A percentile compares a stretch with the other conserved stretches of the same genome.
phyloP scores from a whole-genome alignment of 2,888 invertebrate species.

The Lasioglossum lativentre region DNA sequence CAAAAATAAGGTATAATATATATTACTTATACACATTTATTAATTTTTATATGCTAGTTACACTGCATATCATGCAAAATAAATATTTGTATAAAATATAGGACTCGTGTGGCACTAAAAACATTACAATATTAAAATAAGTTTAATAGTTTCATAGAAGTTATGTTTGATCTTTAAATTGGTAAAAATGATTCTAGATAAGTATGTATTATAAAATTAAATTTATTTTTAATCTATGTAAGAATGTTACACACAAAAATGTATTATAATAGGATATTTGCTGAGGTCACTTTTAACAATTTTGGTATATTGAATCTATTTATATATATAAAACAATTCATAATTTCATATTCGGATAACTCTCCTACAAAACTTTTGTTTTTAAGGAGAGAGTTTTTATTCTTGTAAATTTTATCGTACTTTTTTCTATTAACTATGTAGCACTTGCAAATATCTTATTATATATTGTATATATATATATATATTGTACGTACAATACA shows the following conservation, averaged over 20 bases:
- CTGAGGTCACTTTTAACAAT: constrained; percentile 1
- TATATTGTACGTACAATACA: constrained; percentile 19
- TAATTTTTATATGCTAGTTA: constrained; percentile 9
- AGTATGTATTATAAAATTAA: not conserved
- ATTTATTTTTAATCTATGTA: constrained; percentile 18
- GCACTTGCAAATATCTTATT: constrained; percentile 31
- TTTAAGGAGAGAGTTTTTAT: not conserved
- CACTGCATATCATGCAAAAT: constrained; percentile 30
- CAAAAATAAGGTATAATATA: constrained; percentile 33
- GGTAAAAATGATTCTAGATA: constrained; percentile 8
- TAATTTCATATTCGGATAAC: not conserved
- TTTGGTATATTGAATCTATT: not conserved
- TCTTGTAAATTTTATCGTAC: not conserved
- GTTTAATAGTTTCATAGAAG: constrained; percentile 14
- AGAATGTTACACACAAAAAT: not conserved
- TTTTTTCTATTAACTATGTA: not conserved
- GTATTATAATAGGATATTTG: constrained; percentile 36
- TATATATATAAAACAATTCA: not conserved
- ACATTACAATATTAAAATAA: constrained; percentile 20
- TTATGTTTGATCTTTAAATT: constrained; percentile 16
- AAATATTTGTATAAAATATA: constrained; percentile 39
- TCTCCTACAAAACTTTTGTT: not conserved
- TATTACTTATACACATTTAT: constrained; percentile 15
- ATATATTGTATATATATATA: constrained; percentile 23
- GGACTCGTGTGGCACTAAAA: constrained; percentile 38